Base-by-base conservation (phyloP, 2,797 vertebrate species). In the Acanthiza pusilla region DNA sequence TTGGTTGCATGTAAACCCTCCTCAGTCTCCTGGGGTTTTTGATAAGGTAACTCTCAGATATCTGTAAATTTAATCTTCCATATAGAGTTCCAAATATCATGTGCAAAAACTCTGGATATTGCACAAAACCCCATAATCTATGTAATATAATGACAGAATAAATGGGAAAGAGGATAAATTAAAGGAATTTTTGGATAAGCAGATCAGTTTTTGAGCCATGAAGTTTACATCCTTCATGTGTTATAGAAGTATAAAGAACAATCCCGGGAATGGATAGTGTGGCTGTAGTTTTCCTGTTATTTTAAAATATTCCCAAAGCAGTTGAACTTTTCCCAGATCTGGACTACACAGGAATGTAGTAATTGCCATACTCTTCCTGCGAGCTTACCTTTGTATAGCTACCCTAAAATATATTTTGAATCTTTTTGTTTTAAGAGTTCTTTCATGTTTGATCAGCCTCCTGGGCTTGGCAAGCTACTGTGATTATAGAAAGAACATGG, bases 1-100 rank as follows among this genome's bases (percentile, higher is more conserved):
- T 68, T 75, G 32, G 9, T 51, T 16, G 32, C 23, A 0, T 47
- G 16, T n/a, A 63, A 83, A 62, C 4, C 1, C 3, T 2, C 3
- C 25, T 74, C 36, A 62, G 4, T 61, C 18, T 80, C 13, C 25
- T 11, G 27, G 22, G 20, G 10, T 1, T 77, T 84, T 90, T 86
- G 17, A 18, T 62, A 75, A 82, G 6, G 25, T 36, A 74, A 30
- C 10, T 45, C 16, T 74, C 13, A 53, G 5, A 5, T 74, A 45
- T 11, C 22, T n/a, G 4, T 43, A 79, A 55, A 89, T 53, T n/a
- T 51, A 30, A 55, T 58, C 19, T 82, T 73, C 23, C 7, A 5
- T 36, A 7, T 29, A 27, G 90, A 60, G 19, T 55, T 85, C 8
- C 15, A 71, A 17, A 2, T 40, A 12, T 16, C 16, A 18, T 1